These are phyloP conservation scores for Drosophila baimaii DNA, from an alignment of 1,140 invertebrate species.

Conservation along the genomic window DNA sequence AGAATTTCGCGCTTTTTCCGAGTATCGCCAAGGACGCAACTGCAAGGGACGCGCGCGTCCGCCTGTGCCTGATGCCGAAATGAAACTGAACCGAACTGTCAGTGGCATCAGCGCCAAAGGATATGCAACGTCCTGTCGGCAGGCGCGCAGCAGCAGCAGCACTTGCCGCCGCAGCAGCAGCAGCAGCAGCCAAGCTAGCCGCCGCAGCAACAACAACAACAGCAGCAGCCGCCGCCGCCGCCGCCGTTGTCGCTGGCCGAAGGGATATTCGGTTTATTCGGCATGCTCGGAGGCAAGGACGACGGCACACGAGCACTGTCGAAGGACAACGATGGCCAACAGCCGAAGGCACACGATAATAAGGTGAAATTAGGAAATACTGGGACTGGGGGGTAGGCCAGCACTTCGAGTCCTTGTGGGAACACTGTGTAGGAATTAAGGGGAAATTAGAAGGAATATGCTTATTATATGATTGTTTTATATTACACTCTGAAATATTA, in stretches of 20 bases:
- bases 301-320: not conserved
- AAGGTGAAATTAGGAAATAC: not conserved
- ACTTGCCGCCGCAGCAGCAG: conserved; percentile 14
- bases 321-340: not conserved
- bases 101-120: conserved; percentile 75
- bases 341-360: not conserved
- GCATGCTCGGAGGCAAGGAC: conserved; percentile 8
- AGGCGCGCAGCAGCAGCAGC: conserved; percentile 69
- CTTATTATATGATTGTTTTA: no score
- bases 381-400: not conserved
- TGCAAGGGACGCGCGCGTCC: conserved; percentile 61
- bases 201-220: conserved; percentile 18
- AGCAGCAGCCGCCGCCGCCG: not conserved
- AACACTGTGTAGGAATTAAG: not conserved
- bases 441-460: not conserved
- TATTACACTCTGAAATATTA: no score
- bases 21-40: conserved; percentile 5
- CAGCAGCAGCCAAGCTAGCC: conserved; percentile 16
- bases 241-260: conserved; percentile 5
- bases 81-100: conserved; percentile 73
- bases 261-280: conserved; percentile 17
- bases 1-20: conserved; percentile 32
- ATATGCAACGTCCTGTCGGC: conserved; percentile 67
- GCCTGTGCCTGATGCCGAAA: conserved; percentile 69
- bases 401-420: not conserved